A percentile compares a stretch with the other conserved stretches of the same genome.
phyloP scores from a whole-genome alignment of 2,888 invertebrate genomes.

The Liopterus haemorrhoidalis region DNA sequence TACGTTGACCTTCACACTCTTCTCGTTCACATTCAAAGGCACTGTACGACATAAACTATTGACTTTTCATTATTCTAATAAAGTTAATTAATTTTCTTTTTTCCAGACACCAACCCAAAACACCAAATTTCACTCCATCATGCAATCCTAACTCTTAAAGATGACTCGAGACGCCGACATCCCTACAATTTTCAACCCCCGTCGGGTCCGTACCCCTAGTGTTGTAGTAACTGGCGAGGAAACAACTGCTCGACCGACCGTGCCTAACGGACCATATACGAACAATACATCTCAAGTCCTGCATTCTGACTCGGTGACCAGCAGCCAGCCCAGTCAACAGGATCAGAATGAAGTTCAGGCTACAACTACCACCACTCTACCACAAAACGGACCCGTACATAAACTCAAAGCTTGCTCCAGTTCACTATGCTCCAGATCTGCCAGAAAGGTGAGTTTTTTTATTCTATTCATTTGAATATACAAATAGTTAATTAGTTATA shows the following conservation, averaged over 20 bases:
- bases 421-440: slow-evolving; percentile 75
- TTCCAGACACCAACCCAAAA: no score
- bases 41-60: no score
- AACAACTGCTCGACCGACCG: slow-evolving; percentile 46
- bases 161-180: slow-evolving; percentile 72
- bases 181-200: slow-evolving; percentile 74
- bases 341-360: slow-evolving; percentile 29
- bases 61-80: no score
- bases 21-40: no score
- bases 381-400: slow-evolving; percentile 40
- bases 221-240: slow-evolving; percentile 44
- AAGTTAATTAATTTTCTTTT: no score
- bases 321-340: slow-evolving; percentile 55
- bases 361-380: slow-evolving; percentile 25
- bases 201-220: slow-evolving; percentile 42
- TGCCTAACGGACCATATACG: slow-evolving; percentile 47
- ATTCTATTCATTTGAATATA: neutral
- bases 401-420: slow-evolving; percentile 56
- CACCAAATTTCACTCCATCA: no score
- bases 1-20: no score
- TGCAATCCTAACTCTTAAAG: no score
- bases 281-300: slow-evolving; percentile 48
- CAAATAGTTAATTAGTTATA: neutral
- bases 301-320: slow-evolving; percentile 47
- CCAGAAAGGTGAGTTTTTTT: slow-evolving; percentile 63